phyloP scores from a whole-genome alignment of 2,113 vertebrate species.

The Rhodinocichla rosea region DNA sequence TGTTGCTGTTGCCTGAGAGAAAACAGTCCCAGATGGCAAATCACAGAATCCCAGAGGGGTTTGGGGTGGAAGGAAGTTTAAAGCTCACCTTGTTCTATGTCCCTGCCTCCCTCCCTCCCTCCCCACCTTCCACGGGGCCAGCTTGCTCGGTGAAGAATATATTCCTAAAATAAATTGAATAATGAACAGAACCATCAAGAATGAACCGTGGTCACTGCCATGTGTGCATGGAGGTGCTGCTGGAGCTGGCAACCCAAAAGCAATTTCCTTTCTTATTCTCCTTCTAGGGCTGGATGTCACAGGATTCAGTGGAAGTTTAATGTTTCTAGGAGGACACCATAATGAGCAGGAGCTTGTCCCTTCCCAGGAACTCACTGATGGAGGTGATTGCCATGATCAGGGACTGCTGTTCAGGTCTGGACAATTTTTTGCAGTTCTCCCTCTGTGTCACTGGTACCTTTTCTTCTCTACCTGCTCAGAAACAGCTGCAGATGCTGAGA shows the following conservation, averaged over 20 bases:
- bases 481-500: background rate
- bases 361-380: background rate
- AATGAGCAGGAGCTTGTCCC: background rate
- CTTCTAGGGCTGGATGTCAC: background rate
- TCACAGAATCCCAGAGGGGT: background rate
- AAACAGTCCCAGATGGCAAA: background rate
- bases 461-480: background rate
- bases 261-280: background rate
- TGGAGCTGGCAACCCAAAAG: background rate
- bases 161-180: background rate
- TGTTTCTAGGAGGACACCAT: background rate
- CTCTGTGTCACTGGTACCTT: background rate
- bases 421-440: background rate
- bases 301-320: background rate
- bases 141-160: background rate
- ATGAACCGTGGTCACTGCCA: fast-evolving
- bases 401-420: background rate
- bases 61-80: background rate
- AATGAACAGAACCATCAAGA: background rate
- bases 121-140: background rate
- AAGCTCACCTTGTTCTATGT: background rate
- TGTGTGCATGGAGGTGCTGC: background rate
- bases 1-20: background rate
- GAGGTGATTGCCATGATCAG: background rate
- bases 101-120: no score